Conservation (phyloP, 2,113 vertebrate species). For the Todiramphus chloris region DNA sequence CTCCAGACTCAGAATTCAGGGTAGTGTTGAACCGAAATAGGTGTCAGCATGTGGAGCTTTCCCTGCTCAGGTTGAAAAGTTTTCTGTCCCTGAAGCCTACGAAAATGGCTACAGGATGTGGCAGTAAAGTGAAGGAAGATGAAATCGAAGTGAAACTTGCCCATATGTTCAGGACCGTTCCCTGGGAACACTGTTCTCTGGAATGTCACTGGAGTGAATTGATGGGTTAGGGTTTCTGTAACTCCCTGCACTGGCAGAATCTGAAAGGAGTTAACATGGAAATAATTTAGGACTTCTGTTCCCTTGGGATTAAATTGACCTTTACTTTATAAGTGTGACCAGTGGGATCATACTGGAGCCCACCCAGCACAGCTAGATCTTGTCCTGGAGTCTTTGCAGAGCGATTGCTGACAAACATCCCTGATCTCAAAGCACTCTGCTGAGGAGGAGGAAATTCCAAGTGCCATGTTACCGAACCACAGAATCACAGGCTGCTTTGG, state of each 20-base stretch:
- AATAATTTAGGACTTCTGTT: neutral
- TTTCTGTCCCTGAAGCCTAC: neutral
- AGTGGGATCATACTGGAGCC: neutral
- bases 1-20: neutral
- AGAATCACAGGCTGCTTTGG: too few relatives aligned
- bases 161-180: neutral
- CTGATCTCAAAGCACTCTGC: neutral
- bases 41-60: neutral
- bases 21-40: neutral
- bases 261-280: neutral
- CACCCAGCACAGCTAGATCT: neutral
- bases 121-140: neutral
- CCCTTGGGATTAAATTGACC: neutral
- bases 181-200: neutral
- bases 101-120: neutral
- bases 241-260: neutral
- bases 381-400: neutral
- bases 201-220: neutral
- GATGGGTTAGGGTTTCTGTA: neutral
- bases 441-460: neutral
- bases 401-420: neutral
- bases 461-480: neutral
- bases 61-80: neutral
- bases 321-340: neutral
- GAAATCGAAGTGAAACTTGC: neutral